Base-by-base conservation (phyloP, 1,140 invertebrate species). In the Aplysia californica region DNA sequence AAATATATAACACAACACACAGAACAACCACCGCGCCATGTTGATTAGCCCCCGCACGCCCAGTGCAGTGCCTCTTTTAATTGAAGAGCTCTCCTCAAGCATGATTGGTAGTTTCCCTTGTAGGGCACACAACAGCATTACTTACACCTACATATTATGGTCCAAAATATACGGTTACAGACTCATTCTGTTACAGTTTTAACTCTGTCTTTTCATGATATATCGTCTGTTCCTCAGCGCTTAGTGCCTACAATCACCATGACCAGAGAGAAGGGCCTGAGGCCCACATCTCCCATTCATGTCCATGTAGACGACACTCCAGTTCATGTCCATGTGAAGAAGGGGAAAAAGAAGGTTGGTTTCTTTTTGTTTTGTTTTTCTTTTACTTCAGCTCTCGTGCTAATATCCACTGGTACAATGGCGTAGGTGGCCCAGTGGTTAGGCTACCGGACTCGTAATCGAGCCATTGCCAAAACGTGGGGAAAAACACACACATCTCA, bases 241-340 rank as follows among this genome's bases (percentile, higher is more conserved):
- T 44, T 44, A 73, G 70, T n/a, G n/a, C 15, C 29, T 39, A 36
- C 23, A n/a, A 3, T 21, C 10, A 75, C 55, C 31, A 86, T 87
- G 85, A 81, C 82, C 15, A 79, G 78, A 31, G 83, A 83, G 56
- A 84, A 80, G 50, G 83, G 82, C 23, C 71, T 86, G 20, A 76
- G 82, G n/a, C 75, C 85, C 33, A 84, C 84, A 36, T 88, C 87
- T 44, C 88, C 88, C 23, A 84, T 89, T 5, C 88, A 89, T 83
- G 84, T 89, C 23, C 87, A 89, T 80, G 85, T 88, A 33, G 86
- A 89, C 61, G 87, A 89, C 77, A 83, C 84, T 66, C 86, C 86
- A 67, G 84, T 88, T 0, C 87, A 89, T 82, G 87, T 89, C 21
- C 88, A 89, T 82, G 81, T 89, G 4, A 88, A 87, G 76, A 87